Evolutionary conservation across 2,113 vertebrate species (phyloP), one percentile per base, ranked within the genome.

Genomic region (Forbesichthys agassizii): DNA sequence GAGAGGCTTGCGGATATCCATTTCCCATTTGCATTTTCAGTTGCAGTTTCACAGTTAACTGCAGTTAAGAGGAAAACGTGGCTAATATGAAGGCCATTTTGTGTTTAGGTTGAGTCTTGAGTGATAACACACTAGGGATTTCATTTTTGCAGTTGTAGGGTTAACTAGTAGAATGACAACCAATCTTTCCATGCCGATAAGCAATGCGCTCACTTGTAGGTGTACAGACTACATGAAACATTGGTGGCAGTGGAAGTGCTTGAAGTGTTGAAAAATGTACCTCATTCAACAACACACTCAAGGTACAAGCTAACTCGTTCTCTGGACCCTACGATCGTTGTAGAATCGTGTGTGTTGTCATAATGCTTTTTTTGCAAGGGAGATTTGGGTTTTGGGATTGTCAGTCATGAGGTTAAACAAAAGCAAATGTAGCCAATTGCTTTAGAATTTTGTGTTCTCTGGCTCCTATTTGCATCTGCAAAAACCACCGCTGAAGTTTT

Each of bases 1-100:
- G 61, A 36, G 47, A 59, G 18, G 69, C 62, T 71, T 13, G 36
- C 12, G 64, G 56, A 64, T 46, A 27, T 27, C 27, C 27, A 3
- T 20, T 20, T 20, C 20, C 20, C 1, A 20, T 27, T 27, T 27
- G 27, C 27, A 27, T 27, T 27, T 27, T 27, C 27, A 27, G 77
- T 58, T 63, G 51, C 27, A 11, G 42, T 76, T 78, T 16, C 14
- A 27, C 14, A 66, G 75, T 47, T 67, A 11, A 49, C 69, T 47
- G 63, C 20, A 57, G 14, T 57, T 11, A 11, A 12, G 48, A 55
- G 7, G 56, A 47, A 62, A 46, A 48, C 27, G 48, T 47, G 61
- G 11, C 36, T 42, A 0, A 42, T 42, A 0, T 42, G 49, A 20
- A 48, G 47, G 49, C 49, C 20, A 33, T 11, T 64, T 33, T 20